Evolutionary conservation across 2,888 invertebrate genomes (phyloP), one percentile per base, ranked within the genome.

Genomic region (Alloplasta piceator): DNA sequence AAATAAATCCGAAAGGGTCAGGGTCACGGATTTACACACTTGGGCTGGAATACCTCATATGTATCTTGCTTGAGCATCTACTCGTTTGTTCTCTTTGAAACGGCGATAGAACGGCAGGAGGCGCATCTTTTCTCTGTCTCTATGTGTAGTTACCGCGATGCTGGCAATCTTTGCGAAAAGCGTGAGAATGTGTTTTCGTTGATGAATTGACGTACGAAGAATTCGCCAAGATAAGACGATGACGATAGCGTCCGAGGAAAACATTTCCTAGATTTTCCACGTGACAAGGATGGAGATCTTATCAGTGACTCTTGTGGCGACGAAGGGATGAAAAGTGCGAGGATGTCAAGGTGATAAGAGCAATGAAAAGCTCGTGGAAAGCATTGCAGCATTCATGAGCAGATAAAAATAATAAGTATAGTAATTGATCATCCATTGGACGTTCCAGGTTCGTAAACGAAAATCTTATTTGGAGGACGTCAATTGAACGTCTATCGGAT

Each of bases 181-280:
- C 80, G 80, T 81, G 80, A 81, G 80, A 81, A 77, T 26, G 26
- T 81, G 66, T 76, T 52, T 77, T 77, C 77, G 80, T 73, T 77
- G 80, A 81, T 73, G 77, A 81, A 81, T 77, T 64, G 68, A 71
- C 79, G 52, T 63, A 14, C 12, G 16, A 52, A 61, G 55, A 61
- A 56, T 66, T 76, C 16, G 48, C 14, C 38, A 56, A 76, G 72
- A 77, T 77, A 73, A 50, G 68, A 77, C 46, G 58, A 73, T 50
- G 52, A 36, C 3, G 26, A 2, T 26, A 26, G 60, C 16, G 66
- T 36, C 7, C 52, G 48, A 50, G 9, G 14, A 12, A 61, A 9
- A 55, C 38, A 38, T 39, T 46, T 52, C 16, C 12, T n/a, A 12
- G 36, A 36, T 63, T 63, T 46, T 26, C 5, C 60, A 55, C 58